Base-by-base conservation (phyloP, 2,113 vertebrate species). In the Brachyistius frenatus region DNA sequence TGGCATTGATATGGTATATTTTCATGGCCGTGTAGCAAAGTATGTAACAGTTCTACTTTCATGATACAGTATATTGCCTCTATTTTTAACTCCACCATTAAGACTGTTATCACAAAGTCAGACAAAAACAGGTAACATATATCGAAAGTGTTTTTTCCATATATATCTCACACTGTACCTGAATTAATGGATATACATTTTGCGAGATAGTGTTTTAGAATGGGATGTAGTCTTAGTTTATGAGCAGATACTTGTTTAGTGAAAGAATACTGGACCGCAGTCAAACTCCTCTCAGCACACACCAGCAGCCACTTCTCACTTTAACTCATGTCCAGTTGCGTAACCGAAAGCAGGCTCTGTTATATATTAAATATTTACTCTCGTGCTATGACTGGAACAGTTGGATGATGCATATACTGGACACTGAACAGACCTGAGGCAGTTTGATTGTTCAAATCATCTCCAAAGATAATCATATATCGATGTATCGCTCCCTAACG, bases 281-380 rank as follows among this genome's bases (percentile, higher is more conserved):
- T 82, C 84, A 87, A 87, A 41, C 31, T 76, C 50, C 76, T 82
- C 61, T 88, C 80, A 67, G 32, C 37, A 61, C 64, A 79, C 63
- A 74, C 53, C 55, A 37, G 71, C 5, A 2, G 11, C 33, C 76
- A 66, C 74, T 81, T 75, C 61, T 78, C 57, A 68, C 44, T 63
- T 76, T 52, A 0, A 5, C 76, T 86, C 54, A 31, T 36, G 63
- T 74, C 32, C 50, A 62, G 66, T 69, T 83, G 70, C 13, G 53
- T 72, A 84, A 76, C 31, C 60, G 31, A 80, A 87, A 78, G 73
- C 76, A 74, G 74, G 63, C 39, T 68, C 55, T 61, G 35, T 72
- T 71, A 31, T 54, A 57, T 78, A 64, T 80, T 63, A 77, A 57
- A 87, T 64, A 73, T 86, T 80, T 86, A 76, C 58, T 47, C 65